Evolutionary conservation across 2,888 invertebrate species (phyloP), one percentile per base, ranked within the genome.

Genomic region (Protula sp.): DNA sequence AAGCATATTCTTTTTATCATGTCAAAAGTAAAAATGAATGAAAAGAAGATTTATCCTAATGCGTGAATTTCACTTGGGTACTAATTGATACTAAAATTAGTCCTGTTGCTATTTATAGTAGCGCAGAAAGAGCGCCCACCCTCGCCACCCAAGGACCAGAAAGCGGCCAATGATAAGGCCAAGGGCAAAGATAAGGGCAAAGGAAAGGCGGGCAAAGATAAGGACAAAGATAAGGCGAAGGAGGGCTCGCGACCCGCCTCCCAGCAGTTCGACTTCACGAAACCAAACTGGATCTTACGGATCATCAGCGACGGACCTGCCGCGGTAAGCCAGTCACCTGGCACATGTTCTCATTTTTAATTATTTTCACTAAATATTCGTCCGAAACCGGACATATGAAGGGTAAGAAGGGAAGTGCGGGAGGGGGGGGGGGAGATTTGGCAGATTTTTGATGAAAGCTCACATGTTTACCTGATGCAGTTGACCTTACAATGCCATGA

Each of bases 221-320:
- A 66, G 38, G 57, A 54, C 31, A 66, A 69, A 52, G 73, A 72
- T 48, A 71, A 73, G 55, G 74, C 72, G 31, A 63, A 59, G 53
- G 70, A 38, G 38, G 24, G 70, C 48, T 75, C 76, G 14, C 59
- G 75, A 30, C 79, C 76, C n/a, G 71, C 77, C 1, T 77, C 76
- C 30, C 78, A 76, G 60, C 73, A 74, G 66, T 79, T 81, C 71
- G 81, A 81, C 66, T 60, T 67, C 54, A 72, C 68, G 27, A 81
- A 77, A 62, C 75, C 80, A 3, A 73, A 78, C 69, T 81, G 80
- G 79, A 73, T 71, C 4, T 62, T 80, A 29, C 66, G 77, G 30
- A 64, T 80, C 30, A 75, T 80, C 62, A 78, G 76, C 60, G 81
- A 81, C 69, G 74, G 72, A 2, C 69, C 62, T 48, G 61, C 67